Base-by-base conservation (phyloP, 2,888 invertebrate species). In the Perdita meconis region DNA sequence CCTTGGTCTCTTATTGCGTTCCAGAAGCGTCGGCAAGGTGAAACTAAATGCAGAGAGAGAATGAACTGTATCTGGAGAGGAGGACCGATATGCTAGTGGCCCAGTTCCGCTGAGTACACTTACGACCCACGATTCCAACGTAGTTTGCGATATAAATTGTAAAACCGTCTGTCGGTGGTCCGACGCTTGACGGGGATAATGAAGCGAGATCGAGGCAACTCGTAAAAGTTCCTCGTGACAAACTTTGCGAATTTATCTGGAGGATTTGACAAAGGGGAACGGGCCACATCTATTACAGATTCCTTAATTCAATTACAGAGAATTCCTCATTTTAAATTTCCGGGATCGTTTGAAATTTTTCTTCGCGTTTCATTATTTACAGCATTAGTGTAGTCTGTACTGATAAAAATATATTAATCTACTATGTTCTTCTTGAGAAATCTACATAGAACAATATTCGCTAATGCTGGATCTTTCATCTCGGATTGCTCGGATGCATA, bases 201-300 rank as follows among this genome's bases (percentile, higher is more conserved):
- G 53, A 67, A 67, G 56, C 51, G 36, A 75, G 64, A 64, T 67
- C 71, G 61, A 50, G 56, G 47, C 51, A 67, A 72, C 57, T 66
- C 53, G 50, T 78, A 72, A 74, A 81, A 82, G 40, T 78, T 75
- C 19, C 24, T 10, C 64, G 10, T 61, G 66, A 70, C 66, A 77
- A 80, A 59, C 56, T 68, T 47, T 6, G 3, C 26, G 30, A 69
- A 53, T 64, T 69, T 36, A 44, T 22, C 19, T 6, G n/a, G 24
- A 36, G 5, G n/a, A 30, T 19, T 10, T 8, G 13, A 12, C 34
- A 26, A 2, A 16, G 40, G 8, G 24, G 16, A 30, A 16, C 30
- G n/a, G n/a, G n/a, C n/a, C n/a, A n/a, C n/a, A n/a, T n/a, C n/a
- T n/a, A n/a, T n/a, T n/a, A n/a, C n/a, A n/a, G n/a, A n/a, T n/a